phyloP scores from a whole-genome alignment of 2,888 invertebrate genomes.

The Tanypteryx hageni region DNA sequence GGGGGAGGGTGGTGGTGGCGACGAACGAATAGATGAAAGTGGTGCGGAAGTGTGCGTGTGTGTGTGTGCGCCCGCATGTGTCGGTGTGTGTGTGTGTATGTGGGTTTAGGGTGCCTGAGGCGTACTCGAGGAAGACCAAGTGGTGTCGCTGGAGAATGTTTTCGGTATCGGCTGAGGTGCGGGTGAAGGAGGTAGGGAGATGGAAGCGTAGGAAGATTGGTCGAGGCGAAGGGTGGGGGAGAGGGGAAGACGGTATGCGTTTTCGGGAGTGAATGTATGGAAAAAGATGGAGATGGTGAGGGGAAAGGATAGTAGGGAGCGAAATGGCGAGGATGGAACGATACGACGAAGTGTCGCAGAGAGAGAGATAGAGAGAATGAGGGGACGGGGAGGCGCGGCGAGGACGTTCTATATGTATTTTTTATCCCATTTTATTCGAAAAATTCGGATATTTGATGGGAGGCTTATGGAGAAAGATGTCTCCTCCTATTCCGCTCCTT shows the following conservation, averaged over 20 bases:
- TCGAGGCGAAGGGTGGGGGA: background rate
- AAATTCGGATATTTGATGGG: constrained; percentile 46
- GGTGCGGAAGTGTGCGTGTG: background rate
- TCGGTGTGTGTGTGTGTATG: background rate
- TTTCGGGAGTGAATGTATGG: background rate
- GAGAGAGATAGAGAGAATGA: background rate
- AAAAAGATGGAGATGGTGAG: background rate
- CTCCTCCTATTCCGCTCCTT: background rate
- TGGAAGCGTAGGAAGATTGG: background rate
- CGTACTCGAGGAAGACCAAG: background rate
- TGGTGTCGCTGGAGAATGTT: constrained; percentile 37
- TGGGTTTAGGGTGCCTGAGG: constrained; percentile 9
- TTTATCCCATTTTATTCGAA: background rate
- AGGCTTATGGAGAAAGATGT: constrained; percentile 7
- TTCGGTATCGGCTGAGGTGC: constrained; percentile 7
- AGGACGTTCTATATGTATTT: background rate
- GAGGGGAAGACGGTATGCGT: background rate
- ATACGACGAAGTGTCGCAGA: background rate
- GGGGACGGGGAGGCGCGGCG: too few species aligned
- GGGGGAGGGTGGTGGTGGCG: background rate
- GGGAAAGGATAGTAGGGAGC: background rate
- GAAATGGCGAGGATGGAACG: background rate
- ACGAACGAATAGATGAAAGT: constrained; percentile 54
- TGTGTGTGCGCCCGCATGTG: background rate
- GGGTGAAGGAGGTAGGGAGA: background rate